These are phyloP conservation scores for Latrodectus hesperus DNA, from an alignment of 2,888 invertebrate species.

Conservation along the genomic window DNA sequence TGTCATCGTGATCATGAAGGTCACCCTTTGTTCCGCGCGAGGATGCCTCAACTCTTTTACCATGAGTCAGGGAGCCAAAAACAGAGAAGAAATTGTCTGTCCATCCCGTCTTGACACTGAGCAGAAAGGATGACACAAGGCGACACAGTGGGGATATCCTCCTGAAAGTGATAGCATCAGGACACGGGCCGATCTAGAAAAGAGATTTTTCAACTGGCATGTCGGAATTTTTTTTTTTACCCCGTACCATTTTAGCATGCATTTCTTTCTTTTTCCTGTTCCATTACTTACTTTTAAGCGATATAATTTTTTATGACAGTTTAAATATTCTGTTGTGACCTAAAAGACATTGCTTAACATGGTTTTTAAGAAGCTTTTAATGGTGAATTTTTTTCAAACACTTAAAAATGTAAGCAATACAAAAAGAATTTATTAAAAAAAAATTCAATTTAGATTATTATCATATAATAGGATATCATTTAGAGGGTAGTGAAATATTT, in stretches of 20 bases:
- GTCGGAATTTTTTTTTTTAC: not conserved
- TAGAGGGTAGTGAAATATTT: no score
- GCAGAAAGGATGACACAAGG: conserved; percentile 36
- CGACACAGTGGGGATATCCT: conserved; percentile 25
- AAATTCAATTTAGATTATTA: no score
- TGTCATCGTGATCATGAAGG: conserved; percentile 27
- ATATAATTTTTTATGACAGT: no score
- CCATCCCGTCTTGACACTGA: conserved; percentile 31
- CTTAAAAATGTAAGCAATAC: no score
- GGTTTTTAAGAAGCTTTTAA: no score
- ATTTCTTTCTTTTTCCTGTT: not conserved
- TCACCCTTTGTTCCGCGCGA: conserved; percentile 29
- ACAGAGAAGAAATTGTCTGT: conserved; percentile 63
- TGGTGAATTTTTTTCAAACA: no score
- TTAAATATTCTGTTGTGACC: no score
- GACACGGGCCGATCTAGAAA: not conserved
- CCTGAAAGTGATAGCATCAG: conserved; percentile 7
- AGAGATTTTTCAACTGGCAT: not conserved
- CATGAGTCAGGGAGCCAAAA: conserved; percentile 40
- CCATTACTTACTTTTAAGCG: no score
- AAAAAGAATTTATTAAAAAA: no score
- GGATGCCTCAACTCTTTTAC: conserved; percentile 20
- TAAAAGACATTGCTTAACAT: no score
- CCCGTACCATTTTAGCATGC: not conserved
- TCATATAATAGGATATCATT: no score